Evolutionary conservation across 2,797 vertebrate species (phyloP), one percentile per base, ranked within the genome.

Genomic region (Helicolenus hilgendorfi): DNA sequence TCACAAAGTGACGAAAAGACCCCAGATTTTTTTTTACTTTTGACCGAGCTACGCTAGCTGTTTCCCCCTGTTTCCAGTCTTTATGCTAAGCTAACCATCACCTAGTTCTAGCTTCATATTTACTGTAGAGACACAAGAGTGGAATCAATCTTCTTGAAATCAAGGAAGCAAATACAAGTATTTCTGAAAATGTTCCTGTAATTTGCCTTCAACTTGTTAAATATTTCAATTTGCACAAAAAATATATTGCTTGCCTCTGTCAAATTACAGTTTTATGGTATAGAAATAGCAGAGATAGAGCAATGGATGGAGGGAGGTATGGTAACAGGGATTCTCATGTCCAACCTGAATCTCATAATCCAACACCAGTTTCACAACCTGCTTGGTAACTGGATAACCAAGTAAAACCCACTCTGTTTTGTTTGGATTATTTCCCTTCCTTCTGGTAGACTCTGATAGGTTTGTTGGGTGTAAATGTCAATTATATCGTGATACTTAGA

Each of bases 401-500:
- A 29, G 26, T 24, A 0, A 58, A 20, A 31, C 27, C 41, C 4
- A 14, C 20, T 18, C 11, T 15, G 3, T 69, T 60, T 70, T 24
- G 8, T 62, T n/a, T 10, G 31, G 33, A 20, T n/a, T 65, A 4
- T 68, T 15, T 26, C 38, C 18, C 20, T n/a, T 31, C 18, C 70
- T n/a, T 75, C n/a, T 64, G 11, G 2, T 2, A 55, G 27, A 35
- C 6, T 65, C 20, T 38, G 8, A 20, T 56, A 8, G 20, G 14
- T 45, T 33, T 64, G 22, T 24, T n/a, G 8, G 45, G 29, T 68
- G 26, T 67, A 78, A 7, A 85, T 79, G 53, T 77, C 14, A 79
- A 27, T 56, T 64, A 64, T 20, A 3, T 29, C 2, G 36, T 29
- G 7, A 36, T 59, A 33, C 49, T 68, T 72, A 35, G 8, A 38